phyloP scores from a whole-genome alignment of 2,888 invertebrate species.

The Ennomos erosarius region DNA sequence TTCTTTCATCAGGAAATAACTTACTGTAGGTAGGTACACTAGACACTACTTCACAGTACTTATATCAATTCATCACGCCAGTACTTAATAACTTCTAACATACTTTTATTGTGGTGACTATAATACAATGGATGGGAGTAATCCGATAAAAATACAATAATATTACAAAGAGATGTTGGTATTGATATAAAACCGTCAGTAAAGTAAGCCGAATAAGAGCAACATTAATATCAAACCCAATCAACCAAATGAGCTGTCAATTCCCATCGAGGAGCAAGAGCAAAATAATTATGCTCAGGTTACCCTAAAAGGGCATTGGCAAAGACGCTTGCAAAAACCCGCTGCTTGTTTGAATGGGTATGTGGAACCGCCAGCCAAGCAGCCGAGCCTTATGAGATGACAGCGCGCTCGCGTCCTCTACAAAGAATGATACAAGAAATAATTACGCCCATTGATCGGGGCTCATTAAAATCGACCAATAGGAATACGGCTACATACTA shows the following conservation, averaged over 20 bases:
- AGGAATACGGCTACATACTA: constrained; percentile 51
- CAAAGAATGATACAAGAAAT: constrained; percentile 81
- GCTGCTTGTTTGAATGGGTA: constrained; percentile 47
- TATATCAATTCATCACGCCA: too few species aligned
- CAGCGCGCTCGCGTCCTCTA: constrained; percentile 69
- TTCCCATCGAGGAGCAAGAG: constrained; percentile 41
- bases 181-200: not conserved
- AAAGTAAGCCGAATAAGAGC: constrained; percentile 2
- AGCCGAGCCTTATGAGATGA: constrained; percentile 64
- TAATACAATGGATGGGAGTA: too few species aligned
- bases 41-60: too few species aligned
- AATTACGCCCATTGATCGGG: constrained; percentile 83
- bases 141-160: too few species aligned
- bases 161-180: too few species aligned
- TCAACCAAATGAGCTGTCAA: constrained; percentile 45
- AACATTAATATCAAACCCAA: constrained; percentile 33
- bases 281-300: constrained; percentile 33
- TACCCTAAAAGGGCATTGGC: constrained; percentile 69
- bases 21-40: too few species aligned
- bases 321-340: constrained; percentile 72
- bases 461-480: constrained; percentile 81
- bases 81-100: too few species aligned
- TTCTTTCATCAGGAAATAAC: too few species aligned
- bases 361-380: constrained; percentile 25
- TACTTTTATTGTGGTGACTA: too few species aligned